Evolutionary conservation across 2,888 invertebrate genomes (phyloP), one percentile per base, ranked within the genome.

Genomic region (Melieria omissa): DNA sequence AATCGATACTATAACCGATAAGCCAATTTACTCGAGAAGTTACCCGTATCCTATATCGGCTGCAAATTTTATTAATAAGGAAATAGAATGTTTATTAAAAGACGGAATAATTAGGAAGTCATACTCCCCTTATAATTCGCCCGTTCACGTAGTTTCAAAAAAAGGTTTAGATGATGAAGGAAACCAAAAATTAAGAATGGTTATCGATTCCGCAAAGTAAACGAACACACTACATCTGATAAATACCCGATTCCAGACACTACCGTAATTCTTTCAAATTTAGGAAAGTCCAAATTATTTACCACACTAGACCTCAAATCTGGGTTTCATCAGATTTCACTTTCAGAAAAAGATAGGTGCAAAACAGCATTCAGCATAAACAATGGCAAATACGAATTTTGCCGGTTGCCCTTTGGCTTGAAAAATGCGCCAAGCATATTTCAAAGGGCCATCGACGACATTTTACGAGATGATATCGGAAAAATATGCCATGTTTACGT

Each of bases 171-270:
- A 69, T 41, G 46, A 57, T 29, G 55, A 57, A 7, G 70, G 63
- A 14, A 57, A 55, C 42, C 61, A 52, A 55, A 70, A 63, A 10
- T 41, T 55, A 45, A 44, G 54, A 41, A 42, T 68, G 62, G 68
- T 68, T 4, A 52, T 62, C 8, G 68, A 68, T 62, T 68, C 16
- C 49, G 62, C 12, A 69, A 61, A 16, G 12, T 68, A 14, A 68
- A 68, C 29, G 46, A 41, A n/a, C 29, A 68, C 5, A 61, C 54
- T 44, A 54, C 41, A 12, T 49, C 61, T 8, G 74, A 75, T 42
- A 75, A 71, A 49, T 78, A 77, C 6, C 75, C 74, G 0, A 75
- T 77, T 45, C 77, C 76, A 0, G 54, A 76, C 14, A 70, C 68
- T 0, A 42, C 69, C 5, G 54, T 55, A 9, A 76, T 76, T 54